phyloP scores from a whole-genome alignment of 2,797 vertebrate species.

The Caiman crocodilus region DNA sequence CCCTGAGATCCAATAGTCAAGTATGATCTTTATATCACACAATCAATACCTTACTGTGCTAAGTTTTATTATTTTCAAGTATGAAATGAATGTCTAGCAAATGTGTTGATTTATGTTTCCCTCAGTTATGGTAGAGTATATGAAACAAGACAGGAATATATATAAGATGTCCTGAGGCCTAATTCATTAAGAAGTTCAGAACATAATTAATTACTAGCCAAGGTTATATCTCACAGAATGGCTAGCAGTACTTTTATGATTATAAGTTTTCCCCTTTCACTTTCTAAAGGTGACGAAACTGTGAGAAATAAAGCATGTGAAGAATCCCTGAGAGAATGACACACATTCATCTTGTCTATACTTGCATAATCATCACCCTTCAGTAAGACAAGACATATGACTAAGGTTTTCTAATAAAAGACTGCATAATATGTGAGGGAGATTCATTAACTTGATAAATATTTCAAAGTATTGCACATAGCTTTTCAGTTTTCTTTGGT shows the following conservation, averaged over 20 bases:
- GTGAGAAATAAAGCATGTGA: conserved; percentile 59
- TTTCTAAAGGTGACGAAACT: conserved; percentile 33
- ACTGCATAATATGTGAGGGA: conserved; percentile 46
- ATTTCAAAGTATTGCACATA: conserved; percentile 16
- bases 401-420: conserved; percentile 68
- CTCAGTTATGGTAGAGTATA: not conserved
- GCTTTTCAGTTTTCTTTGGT: conserved; percentile 35
- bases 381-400: conserved; percentile 42
- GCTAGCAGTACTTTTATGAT: conserved; percentile 18
- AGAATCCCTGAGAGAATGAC: conserved; percentile 62
- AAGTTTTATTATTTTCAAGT: not conserved
- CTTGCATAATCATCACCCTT: conserved; percentile 54
- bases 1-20: not conserved
- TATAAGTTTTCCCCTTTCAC: conserved; percentile 11
- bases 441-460: conserved; percentile 63
- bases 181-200: conserved; percentile 49
- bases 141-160: conserved; percentile 5
- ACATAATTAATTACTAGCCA: conserved; percentile 34
- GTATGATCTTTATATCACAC: not conserved
- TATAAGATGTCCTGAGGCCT: conserved; percentile 4
- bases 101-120: not conserved
- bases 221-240: conserved; percentile 27
- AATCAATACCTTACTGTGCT: not conserved
- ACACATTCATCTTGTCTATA: conserved; percentile 55
- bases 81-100: not conserved